Evolutionary conservation across 1,140 invertebrate species (phyloP).

Genomic region (Odontomachus brunneus): DNA sequence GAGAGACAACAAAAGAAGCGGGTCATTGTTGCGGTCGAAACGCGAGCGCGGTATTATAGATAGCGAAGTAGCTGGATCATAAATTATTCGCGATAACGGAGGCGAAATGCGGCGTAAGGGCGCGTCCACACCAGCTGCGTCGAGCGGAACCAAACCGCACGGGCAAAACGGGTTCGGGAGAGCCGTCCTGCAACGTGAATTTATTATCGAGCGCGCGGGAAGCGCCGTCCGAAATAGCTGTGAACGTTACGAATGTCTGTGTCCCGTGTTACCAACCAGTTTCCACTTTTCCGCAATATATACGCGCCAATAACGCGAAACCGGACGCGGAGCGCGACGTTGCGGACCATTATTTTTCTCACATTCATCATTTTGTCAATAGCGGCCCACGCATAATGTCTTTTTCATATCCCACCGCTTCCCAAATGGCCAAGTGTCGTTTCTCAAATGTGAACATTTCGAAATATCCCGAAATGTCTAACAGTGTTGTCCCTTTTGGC

Average conservation of each 20-base stretch:
- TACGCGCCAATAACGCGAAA: not conserved
- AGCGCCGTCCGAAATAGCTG: not conserved
- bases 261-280: not conserved
- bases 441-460: too few relatives aligned
- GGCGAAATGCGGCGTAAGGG: conserved; percentile 33
- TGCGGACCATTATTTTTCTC: not conserved
- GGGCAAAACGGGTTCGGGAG: not conserved
- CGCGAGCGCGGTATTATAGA: not conserved
- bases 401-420: too few relatives aligned
- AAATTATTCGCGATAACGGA: conserved; percentile 42
- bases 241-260: not conserved
- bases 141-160: conserved; percentile 9
- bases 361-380: not conserved
- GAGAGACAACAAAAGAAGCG: conserved; percentile 6
- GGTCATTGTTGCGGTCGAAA: conserved; percentile 7
- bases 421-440: too few relatives aligned
- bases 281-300: not conserved
- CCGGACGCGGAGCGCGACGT: too few relatives aligned
- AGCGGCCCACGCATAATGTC: too few relatives aligned
- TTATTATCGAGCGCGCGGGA: not conserved
- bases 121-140: not conserved
- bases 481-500: too few relatives aligned
- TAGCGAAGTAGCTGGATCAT: conserved; percentile 24
- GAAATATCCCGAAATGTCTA: too few relatives aligned
- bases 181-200: not conserved